Evolutionary conservation across 1,140 invertebrate species (phyloP), one percentile per base, ranked within the genome.

Genomic region (Diabrotica virgifera): DNA sequence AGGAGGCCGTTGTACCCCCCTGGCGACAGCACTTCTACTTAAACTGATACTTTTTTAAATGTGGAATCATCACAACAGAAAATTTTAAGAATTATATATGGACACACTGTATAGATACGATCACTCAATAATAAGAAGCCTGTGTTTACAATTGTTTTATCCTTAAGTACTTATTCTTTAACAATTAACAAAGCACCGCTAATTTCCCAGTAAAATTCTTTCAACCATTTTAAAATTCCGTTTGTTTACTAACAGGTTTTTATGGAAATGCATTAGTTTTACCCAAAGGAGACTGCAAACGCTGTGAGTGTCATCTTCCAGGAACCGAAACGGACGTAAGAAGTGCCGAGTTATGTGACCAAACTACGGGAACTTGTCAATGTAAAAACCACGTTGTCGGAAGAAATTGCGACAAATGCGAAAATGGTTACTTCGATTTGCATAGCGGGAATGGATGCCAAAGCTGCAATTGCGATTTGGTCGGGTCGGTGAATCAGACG

Each of bases 301-400:
- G 87, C 11, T 97, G 95, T 76, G 85, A 90, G 72, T 97, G 96
- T 78, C 89, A 92, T 72, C 82, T 84, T 2, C 83, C 85, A 0
- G 96, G 95, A 8, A 96, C 94, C 0, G 74, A 89, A 50, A 87
- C 90, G 76, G 79, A 82, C 13, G 82, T 85, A 8, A 80, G 85
- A 38, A 89, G 89, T n/a, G 84, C 88, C 12, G 85, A 86, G 0
- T 84, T 89, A 14, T 96, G 94, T 73, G 89, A 95, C 73, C 89
- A 92, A 69, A 80, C 90, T 0, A 87, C 85, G 0, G 94, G 94
- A 2, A 89, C 92, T 71, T 98, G 96, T 72, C 81, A 86, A 2
- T 98, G 96, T 78, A 90, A 92, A 63, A 85, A 88, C 0, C 87
- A 97, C 75, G 94, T 98, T 0, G 85, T 87, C 52, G 96, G 95